phyloP scores from a whole-genome alignment of 2,797 vertebrate species.

The Sebastes reedi region DNA sequence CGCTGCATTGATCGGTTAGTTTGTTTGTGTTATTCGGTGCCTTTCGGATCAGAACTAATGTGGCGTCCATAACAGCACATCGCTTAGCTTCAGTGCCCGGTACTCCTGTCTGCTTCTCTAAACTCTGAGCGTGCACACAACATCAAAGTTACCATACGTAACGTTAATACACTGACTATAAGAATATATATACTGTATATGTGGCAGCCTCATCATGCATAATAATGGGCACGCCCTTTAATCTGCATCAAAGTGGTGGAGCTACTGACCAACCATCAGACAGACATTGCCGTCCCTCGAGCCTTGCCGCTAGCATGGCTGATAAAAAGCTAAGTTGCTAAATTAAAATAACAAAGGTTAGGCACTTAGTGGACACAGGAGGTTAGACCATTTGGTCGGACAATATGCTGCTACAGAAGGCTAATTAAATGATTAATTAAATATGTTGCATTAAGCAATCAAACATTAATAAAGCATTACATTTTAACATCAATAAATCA shows the following conservation, averaged over 20 bases:
- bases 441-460: slow-evolving; percentile 22
- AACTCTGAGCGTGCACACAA: fast-evolving
- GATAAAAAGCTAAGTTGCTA: not conserved
- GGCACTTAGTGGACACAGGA: not conserved
- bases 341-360: not conserved
- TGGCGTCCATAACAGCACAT: fast-evolving
- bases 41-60: too few relatives aligned
- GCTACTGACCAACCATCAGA: not conserved
- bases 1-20: too few relatives aligned
- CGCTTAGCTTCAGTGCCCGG: too few relatives aligned
- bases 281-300: not conserved
- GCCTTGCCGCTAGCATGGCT: not conserved
- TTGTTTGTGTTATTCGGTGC: too few relatives aligned
- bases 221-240: not conserved
- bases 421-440: slow-evolving; percentile 44
- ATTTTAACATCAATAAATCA: slow-evolving; percentile 50
- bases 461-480: slow-evolving; percentile 35
- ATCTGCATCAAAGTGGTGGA: not conserved
- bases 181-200: too few relatives aligned
- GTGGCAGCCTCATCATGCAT: too few relatives aligned
- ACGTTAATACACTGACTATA: too few relatives aligned
- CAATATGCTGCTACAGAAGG: not conserved
- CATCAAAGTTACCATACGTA: too few relatives aligned
- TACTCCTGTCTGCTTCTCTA: too few relatives aligned
- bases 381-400: slow-evolving; percentile 2